Evolutionary conservation across 1,140 invertebrate species (phyloP), one percentile per base, ranked within the genome.

Genomic region (Hylaeus volcanicus): DNA sequence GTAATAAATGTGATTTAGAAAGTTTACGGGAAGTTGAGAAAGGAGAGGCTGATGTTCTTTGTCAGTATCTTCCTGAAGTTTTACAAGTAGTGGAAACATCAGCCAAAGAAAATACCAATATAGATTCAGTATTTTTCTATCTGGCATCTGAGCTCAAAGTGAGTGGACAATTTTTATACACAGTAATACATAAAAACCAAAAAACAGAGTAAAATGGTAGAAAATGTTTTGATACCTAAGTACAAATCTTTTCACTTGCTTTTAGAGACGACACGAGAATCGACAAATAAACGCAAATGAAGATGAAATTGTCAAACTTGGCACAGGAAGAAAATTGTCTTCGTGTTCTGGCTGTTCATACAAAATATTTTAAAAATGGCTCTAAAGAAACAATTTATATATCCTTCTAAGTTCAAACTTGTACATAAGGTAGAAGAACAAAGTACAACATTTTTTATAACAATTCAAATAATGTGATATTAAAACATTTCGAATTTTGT

Each of bases 101-200:
- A 82, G 98, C 98, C 69, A 98, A 98, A 94, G 97, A 97, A 88
- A 98, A 98, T 88, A 98, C 97, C 61, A 98, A 98, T 93, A 96
- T 99, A 81, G 98, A 98, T 92, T 96, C 98, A 87, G 97, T 97
- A 82, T 99, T 99, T 93, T 95, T 97, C 75, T 97, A 95, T 84
- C 94, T 98, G 90, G 98, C 98, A 78, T 97, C 96, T 48, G 97
- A 98, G 94, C 93, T 98, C 63, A 97, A 97, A 95, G 97, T 97
- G 93, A 86, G 69, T 48, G 6, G 51, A 39, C 4, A 12, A 12
- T 64, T 77, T 63, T 69, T 53, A 14, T 14, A 11, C 3, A 51
- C 58, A 53, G 41, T 65, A 75, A 79, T 65, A 9, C 26, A 45
- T 48, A 48, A 55, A 64, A 48, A 63, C 39, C 5, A 41, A 63